These are phyloP conservation scores for Platyscapa corneri DNA, from an alignment of 1,140 invertebrate genomes.

Conservation along the genomic window DNA sequence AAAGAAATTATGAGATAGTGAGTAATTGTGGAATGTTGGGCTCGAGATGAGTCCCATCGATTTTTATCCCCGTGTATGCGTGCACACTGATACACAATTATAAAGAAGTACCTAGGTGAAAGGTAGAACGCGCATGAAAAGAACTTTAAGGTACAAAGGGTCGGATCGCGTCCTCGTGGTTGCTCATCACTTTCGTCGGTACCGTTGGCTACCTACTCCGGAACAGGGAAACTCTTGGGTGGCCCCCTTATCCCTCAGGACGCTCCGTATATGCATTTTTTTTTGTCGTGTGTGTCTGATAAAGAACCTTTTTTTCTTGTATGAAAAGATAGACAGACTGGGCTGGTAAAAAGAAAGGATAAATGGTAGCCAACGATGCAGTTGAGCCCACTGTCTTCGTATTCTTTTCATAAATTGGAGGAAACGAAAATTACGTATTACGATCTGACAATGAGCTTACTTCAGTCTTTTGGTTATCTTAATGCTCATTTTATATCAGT, in stretches of 20 bases:
- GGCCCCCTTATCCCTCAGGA: background rate
- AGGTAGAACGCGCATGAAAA: conserved; percentile 42
- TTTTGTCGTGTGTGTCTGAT: conserved; percentile 1
- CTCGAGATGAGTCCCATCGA: background rate
- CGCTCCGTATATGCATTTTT: background rate
- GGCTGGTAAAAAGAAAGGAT: background rate
- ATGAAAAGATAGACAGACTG: background rate
- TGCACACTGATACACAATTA: too few relatives aligned
- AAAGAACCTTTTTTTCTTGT: conserved; percentile 29
- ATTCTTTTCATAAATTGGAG: background rate
- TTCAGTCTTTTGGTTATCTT: conserved; percentile 10
- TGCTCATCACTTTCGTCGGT: conserved; percentile 44
- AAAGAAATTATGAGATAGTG: background rate
- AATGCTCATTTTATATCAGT: background rate
- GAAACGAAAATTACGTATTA: background rate
- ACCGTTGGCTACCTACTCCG: conserved; percentile 43
- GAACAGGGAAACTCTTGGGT: conserved; percentile 30
- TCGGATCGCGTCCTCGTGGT: conserved; percentile 18
- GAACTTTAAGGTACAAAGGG: conserved; percentile 44
- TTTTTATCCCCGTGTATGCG: background rate
- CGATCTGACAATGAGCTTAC: conserved; percentile 21
- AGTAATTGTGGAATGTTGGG: background rate
- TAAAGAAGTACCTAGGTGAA: background rate
- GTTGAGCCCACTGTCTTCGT: background rate
- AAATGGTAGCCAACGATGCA: background rate